Percentiles rank a stretch among this genome's conserved stretches.
Evolutionary conservation across 2,888 invertebrate species (phyloP).

Genomic region (Ametastegia equiseti): DNA sequence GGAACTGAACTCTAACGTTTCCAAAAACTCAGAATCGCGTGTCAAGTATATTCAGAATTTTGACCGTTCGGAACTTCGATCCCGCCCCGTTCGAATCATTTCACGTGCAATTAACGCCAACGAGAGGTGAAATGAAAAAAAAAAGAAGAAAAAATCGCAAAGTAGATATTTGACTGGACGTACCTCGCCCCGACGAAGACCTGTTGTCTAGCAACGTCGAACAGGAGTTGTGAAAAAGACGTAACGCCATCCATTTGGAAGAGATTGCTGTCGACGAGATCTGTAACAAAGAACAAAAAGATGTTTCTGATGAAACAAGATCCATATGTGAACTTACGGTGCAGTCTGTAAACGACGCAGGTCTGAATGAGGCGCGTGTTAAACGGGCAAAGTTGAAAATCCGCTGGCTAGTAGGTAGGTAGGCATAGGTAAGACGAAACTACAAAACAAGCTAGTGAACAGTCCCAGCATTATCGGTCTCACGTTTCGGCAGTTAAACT

Average conservation of each 20-base stretch:
- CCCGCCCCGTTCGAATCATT: too few species aligned
- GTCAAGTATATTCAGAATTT: too few species aligned
- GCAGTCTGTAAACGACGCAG: not conserved
- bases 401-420: not conserved
- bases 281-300: constrained; percentile 77
- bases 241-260: constrained; percentile 87
- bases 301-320: not conserved
- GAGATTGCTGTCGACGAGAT: constrained; percentile 77
- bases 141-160: not conserved
- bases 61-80: too few species aligned
- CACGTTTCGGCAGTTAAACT: constrained; percentile 37
- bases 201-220: constrained; percentile 92
- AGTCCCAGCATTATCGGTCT: constrained; percentile 24
- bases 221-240: constrained; percentile 89
- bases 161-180: constrained; percentile 68
- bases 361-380: not conserved
- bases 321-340: too few species aligned
- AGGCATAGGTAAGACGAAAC: not conserved
- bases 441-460: not conserved
- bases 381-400: not conserved
- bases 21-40: too few species aligned
- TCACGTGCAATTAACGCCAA: too few species aligned
- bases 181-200: constrained; percentile 94
- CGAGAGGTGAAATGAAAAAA: not conserved
- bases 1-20: too few species aligned